These are phyloP conservation scores for Tenthredo notha DNA, from an alignment of 2,888 invertebrate genomes.

Conservation along the genomic window DNA sequence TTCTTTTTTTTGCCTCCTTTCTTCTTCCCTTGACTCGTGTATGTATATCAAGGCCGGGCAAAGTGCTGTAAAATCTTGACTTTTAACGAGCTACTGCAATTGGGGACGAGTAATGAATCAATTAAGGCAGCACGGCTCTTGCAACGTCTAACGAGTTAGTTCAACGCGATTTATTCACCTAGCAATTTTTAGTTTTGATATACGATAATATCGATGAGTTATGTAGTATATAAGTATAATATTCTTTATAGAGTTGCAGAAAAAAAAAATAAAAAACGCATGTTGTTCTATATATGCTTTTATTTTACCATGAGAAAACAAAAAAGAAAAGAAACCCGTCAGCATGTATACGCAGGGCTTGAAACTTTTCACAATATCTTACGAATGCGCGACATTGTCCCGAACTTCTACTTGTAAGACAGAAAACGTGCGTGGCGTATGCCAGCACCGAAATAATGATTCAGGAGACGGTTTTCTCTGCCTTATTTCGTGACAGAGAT, in stretches of 20 bases:
- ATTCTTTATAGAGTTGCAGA: not conserved
- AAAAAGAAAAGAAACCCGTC: not conserved
- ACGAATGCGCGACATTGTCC: conserved; percentile 13
- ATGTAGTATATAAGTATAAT: not conserved
- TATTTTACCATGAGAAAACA: not conserved
- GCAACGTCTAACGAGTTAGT: conserved; percentile 25
- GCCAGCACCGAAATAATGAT: conserved; percentile 30
- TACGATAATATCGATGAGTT: not conserved
- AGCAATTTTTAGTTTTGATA: not conserved
- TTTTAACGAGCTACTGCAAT: conserved; percentile 40
- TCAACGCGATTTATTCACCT: not conserved
- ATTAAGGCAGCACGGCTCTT: not conserved
- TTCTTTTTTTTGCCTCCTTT: not conserved
- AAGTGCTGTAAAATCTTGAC: conserved; percentile 22
- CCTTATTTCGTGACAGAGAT: conserved; percentile 33
- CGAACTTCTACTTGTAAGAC: conserved; percentile 11
- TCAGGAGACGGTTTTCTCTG: conserved; percentile 27
- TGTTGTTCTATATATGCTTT: not conserved
- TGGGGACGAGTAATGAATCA: conserved; percentile 42
- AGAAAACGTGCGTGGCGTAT: not conserved
- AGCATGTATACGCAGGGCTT: not conserved
- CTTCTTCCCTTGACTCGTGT: not conserved
- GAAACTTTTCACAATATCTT: conserved; percentile 45
- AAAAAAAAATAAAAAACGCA: not conserved
- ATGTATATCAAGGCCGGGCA: not conserved